Base-by-base conservation (phyloP, 53 echinoderm and acorn worm genomes). In the Temnopleurus reevesii region DNA sequence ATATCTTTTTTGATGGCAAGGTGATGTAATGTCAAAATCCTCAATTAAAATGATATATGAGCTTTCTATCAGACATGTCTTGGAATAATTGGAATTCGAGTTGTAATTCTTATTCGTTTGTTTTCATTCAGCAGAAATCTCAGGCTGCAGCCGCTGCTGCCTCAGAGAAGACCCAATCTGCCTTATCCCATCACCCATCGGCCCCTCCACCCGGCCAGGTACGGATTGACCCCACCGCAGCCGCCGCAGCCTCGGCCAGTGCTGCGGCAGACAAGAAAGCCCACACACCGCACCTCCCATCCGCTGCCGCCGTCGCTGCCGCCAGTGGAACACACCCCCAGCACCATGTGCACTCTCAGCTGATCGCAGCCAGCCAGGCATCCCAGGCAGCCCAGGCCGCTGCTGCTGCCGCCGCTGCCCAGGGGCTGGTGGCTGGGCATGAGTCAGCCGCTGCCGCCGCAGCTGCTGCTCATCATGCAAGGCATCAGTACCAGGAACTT, bases 381-480 rank as follows among this genome's bases (percentile, higher is more conserved):
- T 43, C 59, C 77, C 59, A 36, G 71, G 71, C n/a, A 18, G 65
- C 18, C 21, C 18, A 3, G 15, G 55, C 55, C 18, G 59, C 86
- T 49, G n/a, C n/a, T n/a, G n/a, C n/a, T n/a, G n/a, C n/a, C n/a
- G 33, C 76, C 76, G 34, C 76, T 60, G 59, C 86, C 66, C 65
- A 64, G 90, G 81, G 90, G 53, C 45, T 92, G 76, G 87, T 90
- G 46, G 47, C 88, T 81, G 46, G 87, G 46, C 86, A 87, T 83
- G 89, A 92, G 90, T 91, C 90, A 92, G 81, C 91, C 84, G 92
- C 92, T 90, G 93, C 93, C 84, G 76, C 90, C 55, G 21, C 65
- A 86, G 76, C 86, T 85, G 93, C 95, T 89, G 93, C 93, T 56
- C 90, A 90, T 5, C 89, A 89, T 53, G 92, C 88, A 21, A 64